These are phyloP conservation scores for Microctenopoma steveboyesi DNA, from an alignment of 2,797 vertebrate genomes.

Conservation along the genomic window DNA sequence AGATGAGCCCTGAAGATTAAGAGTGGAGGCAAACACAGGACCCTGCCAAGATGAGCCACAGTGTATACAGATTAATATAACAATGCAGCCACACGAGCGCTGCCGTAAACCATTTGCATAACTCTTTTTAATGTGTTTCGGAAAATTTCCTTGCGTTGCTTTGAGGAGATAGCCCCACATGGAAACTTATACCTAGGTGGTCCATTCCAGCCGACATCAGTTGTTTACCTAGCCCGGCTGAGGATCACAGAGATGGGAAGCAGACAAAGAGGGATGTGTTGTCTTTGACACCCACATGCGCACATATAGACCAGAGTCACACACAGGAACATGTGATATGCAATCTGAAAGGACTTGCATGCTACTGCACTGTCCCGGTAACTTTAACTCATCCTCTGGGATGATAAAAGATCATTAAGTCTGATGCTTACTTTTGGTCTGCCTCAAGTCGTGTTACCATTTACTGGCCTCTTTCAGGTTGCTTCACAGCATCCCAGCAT, in stretches of 20 bases:
- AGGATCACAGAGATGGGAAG: slow-evolving; percentile 74
- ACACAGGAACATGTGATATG: slow-evolving; percentile 17
- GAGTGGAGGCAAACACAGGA: slow-evolving; percentile 73
- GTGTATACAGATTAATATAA: slow-evolving; percentile 84
- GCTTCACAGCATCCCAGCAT: no score
- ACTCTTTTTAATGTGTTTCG: slow-evolving; percentile 86
- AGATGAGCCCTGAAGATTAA: slow-evolving; percentile 79
- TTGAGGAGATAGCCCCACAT: slow-evolving; percentile 81
- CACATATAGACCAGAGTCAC: slow-evolving; percentile 34
- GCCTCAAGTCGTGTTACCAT: no score
- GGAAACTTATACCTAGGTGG: slow-evolving; percentile 87
- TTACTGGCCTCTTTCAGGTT: no score
- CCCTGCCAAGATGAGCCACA: slow-evolving; percentile 77
- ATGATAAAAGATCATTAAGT: no score
- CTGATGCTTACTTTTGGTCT: no score
- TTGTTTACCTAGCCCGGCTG: slow-evolving; percentile 80
- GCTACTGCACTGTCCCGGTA: slow-evolving; percentile 10
- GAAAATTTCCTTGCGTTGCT: slow-evolving; percentile 77
- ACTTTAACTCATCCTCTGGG: slow-evolving; percentile 1
- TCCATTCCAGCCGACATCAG: slow-evolving; percentile 81
- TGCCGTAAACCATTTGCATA: slow-evolving; percentile 85
- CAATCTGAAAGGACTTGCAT: slow-evolving; percentile 1
- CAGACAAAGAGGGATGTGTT: slow-evolving; percentile 75
- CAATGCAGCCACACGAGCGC: slow-evolving; percentile 79
- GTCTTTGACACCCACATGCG: slow-evolving; percentile 70